Conservation (phyloP, 2,113 vertebrate genomes). For the Lasiurus borealis region DNA sequence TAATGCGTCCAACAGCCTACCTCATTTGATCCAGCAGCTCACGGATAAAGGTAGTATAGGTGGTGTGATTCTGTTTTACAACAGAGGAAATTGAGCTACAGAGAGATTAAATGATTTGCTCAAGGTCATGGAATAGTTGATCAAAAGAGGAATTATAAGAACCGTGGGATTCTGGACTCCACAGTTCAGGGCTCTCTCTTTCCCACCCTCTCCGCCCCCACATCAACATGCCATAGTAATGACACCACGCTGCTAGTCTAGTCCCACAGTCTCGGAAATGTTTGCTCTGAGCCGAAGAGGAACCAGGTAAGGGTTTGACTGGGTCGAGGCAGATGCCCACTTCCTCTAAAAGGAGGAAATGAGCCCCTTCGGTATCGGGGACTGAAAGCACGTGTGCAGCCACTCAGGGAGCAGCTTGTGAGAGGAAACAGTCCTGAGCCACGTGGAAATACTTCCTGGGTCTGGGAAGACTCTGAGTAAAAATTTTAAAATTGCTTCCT, state of each 20-base stretch:
- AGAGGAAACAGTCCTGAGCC: neutral
- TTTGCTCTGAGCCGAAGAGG: neutral
- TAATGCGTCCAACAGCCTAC: neutral
- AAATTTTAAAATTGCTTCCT: conserved; percentile 3
- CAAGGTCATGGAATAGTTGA: neutral
- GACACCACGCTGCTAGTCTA: neutral
- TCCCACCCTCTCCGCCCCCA: neutral
- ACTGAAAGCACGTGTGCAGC: neutral
- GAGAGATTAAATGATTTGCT: conserved; percentile 53
- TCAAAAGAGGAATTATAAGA: conserved; percentile 11
- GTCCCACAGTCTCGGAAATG: neutral
- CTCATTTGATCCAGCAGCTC: neutral
- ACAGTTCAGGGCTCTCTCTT: neutral
- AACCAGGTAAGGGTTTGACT: neutral
- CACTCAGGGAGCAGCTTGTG: neutral
- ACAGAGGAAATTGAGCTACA: conserved; percentile 45
- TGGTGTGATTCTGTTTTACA: neutral
- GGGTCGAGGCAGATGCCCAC: neutral
- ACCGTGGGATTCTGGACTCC: neutral
- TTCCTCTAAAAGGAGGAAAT: neutral
- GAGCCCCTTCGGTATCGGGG: neutral
- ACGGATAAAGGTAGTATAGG: neutral
- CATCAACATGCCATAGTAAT: neutral
- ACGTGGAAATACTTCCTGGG: neutral
- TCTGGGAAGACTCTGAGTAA: neutral